Conservation (phyloP, 2,797 vertebrate genomes). For the Sebastes umbrosus region DNA sequence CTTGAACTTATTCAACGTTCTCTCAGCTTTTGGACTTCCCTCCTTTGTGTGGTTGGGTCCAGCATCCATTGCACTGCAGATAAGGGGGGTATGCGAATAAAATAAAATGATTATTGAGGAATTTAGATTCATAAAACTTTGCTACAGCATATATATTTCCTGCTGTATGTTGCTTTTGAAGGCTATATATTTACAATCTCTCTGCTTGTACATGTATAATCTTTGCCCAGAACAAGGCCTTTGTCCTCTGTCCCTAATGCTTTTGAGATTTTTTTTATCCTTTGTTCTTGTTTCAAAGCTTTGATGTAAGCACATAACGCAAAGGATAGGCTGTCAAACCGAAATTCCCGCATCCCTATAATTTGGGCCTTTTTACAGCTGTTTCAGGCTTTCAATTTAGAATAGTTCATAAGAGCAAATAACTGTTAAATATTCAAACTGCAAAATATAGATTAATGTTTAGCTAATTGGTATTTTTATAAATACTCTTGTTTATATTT, state of each 20-base stretch:
- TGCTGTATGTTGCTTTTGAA: background rate
- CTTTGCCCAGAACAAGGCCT: background rate
- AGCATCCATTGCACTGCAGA: background rate
- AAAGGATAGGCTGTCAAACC: background rate
- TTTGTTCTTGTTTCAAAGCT: background rate
- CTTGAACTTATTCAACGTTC: background rate
- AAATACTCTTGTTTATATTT: background rate
- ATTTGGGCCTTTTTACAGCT: background rate
- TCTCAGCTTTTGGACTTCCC: background rate
- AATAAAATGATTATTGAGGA: background rate
- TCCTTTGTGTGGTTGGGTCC: background rate
- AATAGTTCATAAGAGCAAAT: background rate
- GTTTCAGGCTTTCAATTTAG: background rate
- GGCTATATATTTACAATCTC: background rate
- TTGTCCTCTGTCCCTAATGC: background rate
- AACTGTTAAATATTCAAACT: background rate
- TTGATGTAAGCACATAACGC: background rate
- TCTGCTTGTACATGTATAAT: background rate
- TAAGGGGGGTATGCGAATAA: background rate
- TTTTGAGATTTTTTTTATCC: background rate
- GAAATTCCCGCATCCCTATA: background rate
- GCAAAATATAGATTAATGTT: background rate
- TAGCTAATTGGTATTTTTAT: background rate
- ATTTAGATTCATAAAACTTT: background rate
- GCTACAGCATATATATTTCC: background rate